Conservation (phyloP, 2,113 vertebrate species). For the Pollachius pollachius region DNA sequence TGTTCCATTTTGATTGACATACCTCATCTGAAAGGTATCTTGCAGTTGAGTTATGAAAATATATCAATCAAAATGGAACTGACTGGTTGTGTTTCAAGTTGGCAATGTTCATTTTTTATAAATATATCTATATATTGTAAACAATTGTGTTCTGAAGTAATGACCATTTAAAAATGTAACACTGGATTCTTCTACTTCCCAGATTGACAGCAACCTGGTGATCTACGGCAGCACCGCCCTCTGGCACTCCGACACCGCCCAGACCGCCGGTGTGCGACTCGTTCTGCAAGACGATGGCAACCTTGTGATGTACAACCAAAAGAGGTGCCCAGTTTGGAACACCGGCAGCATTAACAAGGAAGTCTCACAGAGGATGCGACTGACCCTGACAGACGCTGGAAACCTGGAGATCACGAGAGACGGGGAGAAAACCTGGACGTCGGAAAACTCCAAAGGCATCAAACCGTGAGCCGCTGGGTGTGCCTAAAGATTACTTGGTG, state of each 20-base stretch:
- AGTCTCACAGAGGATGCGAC: not conserved
- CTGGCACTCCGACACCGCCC: not conserved
- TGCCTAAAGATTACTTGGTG: too few relatives aligned
- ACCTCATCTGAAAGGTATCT: too few relatives aligned
- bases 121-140: too few relatives aligned
- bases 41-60: too few relatives aligned
- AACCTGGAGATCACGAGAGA: not conserved
- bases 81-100: too few relatives aligned
- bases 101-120: too few relatives aligned
- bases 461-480: not conserved
- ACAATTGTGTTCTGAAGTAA: too few relatives aligned
- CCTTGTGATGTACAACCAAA: not conserved
- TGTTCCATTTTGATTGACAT: too few relatives aligned
- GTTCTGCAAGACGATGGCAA: not conserved
- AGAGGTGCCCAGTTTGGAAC: not conserved
- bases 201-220: not conserved
- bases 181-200: not conserved
- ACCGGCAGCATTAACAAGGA: not conserved
- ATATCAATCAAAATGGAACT: too few relatives aligned
- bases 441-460: not conserved
- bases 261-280: not conserved
- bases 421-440: not conserved
- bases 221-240: not conserved
- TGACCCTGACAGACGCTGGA: not conserved
- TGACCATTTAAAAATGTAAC: too few relatives aligned